Conservation (phyloP, 2,888 invertebrate genomes). For the Brachypterus glaber region DNA sequence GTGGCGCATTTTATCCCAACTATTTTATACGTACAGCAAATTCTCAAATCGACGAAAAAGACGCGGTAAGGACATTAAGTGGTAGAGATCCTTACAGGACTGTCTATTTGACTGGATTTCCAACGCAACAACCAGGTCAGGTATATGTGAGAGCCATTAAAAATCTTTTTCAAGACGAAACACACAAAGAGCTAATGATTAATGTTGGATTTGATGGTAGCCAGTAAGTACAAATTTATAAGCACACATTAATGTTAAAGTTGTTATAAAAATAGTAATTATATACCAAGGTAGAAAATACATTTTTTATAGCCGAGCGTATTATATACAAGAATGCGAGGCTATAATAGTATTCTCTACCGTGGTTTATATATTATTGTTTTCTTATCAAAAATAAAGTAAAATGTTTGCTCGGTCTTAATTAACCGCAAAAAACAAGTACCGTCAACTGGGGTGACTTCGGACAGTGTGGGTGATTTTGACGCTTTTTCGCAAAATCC, state of each 20-base stretch:
- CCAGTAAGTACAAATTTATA: slow-evolving; percentile 35
- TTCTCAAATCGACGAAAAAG: slow-evolving; percentile 52
- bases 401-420: too few relatives aligned
- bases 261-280: too few relatives aligned
- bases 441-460: too few relatives aligned
- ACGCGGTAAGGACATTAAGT: slow-evolving; percentile 54
- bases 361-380: too few relatives aligned
- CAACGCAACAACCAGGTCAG: slow-evolving; percentile 55
- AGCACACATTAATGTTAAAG: slow-evolving; percentile 1
- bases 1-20: slow-evolving; percentile 89
- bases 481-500: too few relatives aligned
- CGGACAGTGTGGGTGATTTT: too few relatives aligned
- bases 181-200: slow-evolving; percentile 43
- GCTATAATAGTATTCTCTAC: too few relatives aligned
- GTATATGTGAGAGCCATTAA: slow-evolving; percentile 60
- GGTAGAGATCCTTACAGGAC: slow-evolving; percentile 71
- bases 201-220: slow-evolving; percentile 44
- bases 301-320: too few relatives aligned
- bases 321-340: too few relatives aligned
- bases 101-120: slow-evolving; percentile 56
- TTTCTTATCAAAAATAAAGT: too few relatives aligned
- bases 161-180: slow-evolving; percentile 40
- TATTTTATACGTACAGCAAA: slow-evolving; percentile 57
- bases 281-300: too few relatives aligned
- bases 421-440: too few relatives aligned